These are phyloP conservation scores for Elgonia sp. DNA, from an alignment of 2,888 invertebrate species.

Conservation along the genomic window DNA sequence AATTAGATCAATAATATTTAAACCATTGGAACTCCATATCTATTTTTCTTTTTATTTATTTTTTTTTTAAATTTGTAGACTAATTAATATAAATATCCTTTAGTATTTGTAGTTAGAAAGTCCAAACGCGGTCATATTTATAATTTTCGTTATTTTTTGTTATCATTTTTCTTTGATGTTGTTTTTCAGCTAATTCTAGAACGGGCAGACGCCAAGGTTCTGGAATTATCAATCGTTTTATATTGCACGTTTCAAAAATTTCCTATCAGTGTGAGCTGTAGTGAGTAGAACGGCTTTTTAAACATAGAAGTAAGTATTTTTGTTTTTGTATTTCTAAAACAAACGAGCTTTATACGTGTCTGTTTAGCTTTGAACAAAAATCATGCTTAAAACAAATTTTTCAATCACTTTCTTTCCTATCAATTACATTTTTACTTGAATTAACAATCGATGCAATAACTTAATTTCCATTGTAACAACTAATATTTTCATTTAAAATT, in stretches of 20 bases:
- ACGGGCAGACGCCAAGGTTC: conserved; percentile 65
- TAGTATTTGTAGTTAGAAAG: conserved; percentile 14
- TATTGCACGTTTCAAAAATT: conserved; percentile 65
- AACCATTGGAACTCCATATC: too few species aligned
- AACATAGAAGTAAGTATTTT: conserved; percentile 54
- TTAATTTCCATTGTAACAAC: too few species aligned
- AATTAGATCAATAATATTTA: too few species aligned
- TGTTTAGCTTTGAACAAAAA: not conserved
- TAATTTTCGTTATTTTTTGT: conserved; percentile 48
- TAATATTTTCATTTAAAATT: too few species aligned
- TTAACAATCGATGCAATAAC: not conserved
- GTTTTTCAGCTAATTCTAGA: conserved; percentile 69
- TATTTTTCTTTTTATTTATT: too few species aligned
- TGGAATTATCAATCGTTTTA: conserved; percentile 67
- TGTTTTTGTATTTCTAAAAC: conserved; percentile 23
- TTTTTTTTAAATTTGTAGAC: not conserved
- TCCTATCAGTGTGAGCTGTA: conserved; percentile 64
- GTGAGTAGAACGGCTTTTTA: conserved; percentile 62
- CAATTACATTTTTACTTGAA: not conserved
- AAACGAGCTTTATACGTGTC: not conserved
- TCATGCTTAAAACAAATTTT: too few species aligned
- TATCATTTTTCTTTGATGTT: conserved; percentile 63
- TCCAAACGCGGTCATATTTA: conserved; percentile 27
- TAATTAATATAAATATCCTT: not conserved
- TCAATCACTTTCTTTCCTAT: not conserved